Conservation (phyloP, 2,888 invertebrate genomes). For the Temnothorax unifasciatus region DNA sequence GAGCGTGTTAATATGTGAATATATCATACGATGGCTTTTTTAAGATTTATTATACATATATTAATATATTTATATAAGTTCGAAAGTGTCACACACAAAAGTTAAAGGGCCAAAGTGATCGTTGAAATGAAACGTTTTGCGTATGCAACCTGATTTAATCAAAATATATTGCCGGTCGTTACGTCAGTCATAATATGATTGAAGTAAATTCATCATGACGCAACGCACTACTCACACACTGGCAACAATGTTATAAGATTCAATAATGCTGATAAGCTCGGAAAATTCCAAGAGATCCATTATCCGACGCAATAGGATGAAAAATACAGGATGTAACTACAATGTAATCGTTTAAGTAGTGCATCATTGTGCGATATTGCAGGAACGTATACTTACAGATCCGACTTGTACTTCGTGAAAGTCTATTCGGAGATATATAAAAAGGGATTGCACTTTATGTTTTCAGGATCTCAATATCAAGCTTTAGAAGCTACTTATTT, state of each 20-base stretch:
- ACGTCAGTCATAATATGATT: constrained; percentile 48
- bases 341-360: background rate
- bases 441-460: background rate
- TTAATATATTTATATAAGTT: background rate
- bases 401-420: background rate
- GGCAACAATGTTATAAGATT: constrained; percentile 42
- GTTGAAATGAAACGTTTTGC: constrained; percentile 26
- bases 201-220: constrained; percentile 54
- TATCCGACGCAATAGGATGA: background rate
- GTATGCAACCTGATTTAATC: constrained; percentile 50
- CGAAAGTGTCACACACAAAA: background rate
- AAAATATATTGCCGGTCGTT: constrained; percentile 43
- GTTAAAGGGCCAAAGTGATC: constrained; percentile 19
- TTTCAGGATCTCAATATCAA: background rate
- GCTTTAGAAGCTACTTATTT: background rate
- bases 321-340: background rate
- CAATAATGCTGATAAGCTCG: constrained; percentile 40
- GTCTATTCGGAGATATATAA: background rate
- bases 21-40: background rate
- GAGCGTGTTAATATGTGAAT: background rate
- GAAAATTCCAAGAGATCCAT: constrained; percentile 40
- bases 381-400: background rate
- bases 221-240: constrained; percentile 17
- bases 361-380: constrained; percentile 11
- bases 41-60: background rate